These are phyloP conservation scores for Drosophila incognita DNA, from an alignment of 2,888 invertebrate species.

Conservation along the genomic window DNA sequence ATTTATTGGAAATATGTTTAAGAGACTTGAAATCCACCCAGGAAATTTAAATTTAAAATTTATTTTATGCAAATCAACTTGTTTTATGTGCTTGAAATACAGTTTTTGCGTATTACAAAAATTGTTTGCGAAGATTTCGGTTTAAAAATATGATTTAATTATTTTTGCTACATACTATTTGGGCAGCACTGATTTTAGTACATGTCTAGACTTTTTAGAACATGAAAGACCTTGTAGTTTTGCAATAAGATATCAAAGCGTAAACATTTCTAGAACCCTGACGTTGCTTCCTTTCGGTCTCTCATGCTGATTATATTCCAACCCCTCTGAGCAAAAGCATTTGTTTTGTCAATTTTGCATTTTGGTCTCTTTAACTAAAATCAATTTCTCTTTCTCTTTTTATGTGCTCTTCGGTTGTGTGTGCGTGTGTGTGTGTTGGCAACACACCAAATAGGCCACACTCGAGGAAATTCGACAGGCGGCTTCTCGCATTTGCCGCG, in stretches of 20 bases:
- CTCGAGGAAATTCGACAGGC: conserved; percentile 91
- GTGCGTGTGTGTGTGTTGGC: background rate
- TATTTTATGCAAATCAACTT: background rate
- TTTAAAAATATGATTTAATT: background rate
- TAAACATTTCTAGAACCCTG: conserved; percentile 6
- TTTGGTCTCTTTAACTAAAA: conserved; percentile 6
- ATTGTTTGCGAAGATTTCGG: background rate
- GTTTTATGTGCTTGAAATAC: background rate
- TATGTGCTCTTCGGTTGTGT: conserved; percentile 6
- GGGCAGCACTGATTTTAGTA: background rate
- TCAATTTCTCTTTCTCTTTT: conserved; percentile 15
- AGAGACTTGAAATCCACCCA: background rate
- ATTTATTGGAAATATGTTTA: background rate
- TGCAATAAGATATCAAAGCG: conserved; percentile 9
- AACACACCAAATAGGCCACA: conserved; percentile 72
- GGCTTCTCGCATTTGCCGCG: conserved; percentile 93
- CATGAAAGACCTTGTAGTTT: conserved; percentile 11
- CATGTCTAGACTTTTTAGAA: conserved; percentile 3
- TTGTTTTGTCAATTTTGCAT: conserved; percentile 60
- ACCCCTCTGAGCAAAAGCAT: conserved; percentile 2
- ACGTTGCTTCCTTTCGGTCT: conserved; percentile 1
- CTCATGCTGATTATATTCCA: conserved; percentile 8
- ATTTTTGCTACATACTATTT: too few species aligned
- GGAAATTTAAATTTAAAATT: background rate
- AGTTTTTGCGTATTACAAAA: background rate